Conservation (phyloP, 2,888 invertebrate genomes). For the Spisula solida region DNA sequence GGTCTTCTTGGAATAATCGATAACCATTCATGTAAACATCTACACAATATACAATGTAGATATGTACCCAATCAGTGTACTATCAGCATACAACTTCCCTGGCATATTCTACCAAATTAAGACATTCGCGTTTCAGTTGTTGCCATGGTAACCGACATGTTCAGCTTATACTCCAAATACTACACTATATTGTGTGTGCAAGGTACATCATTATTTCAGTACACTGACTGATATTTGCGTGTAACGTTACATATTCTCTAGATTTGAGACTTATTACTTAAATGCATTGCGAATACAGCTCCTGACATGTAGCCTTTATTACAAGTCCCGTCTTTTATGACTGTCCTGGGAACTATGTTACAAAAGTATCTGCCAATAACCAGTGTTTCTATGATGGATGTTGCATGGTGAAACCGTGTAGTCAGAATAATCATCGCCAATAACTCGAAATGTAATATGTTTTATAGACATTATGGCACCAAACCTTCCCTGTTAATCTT, state of each 20-base stretch:
- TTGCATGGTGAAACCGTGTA: neutral
- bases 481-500: neutral
- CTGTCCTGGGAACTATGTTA: neutral
- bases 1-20: neutral
- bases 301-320: neutral
- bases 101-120: too few relatives aligned
- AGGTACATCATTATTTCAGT: too few relatives aligned
- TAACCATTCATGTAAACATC: neutral
- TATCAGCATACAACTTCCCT: too few relatives aligned
- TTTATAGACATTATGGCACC: constrained; percentile 6
- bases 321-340: neutral
- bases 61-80: too few relatives aligned
- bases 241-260: too few relatives aligned
- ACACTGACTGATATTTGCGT: too few relatives aligned
- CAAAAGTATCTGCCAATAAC: neutral
- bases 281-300: neutral
- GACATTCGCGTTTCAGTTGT: too few relatives aligned
- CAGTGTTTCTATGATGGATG: neutral
- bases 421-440: neutral
- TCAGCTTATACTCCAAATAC: too few relatives aligned
- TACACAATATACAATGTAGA: too few relatives aligned
- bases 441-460: constrained; percentile 2
- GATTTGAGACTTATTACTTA: neutral
- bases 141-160: too few relatives aligned
- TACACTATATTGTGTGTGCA: too few relatives aligned